phyloP scores from a whole-genome alignment of 2,888 invertebrate species.

The Spodoptera picta region DNA sequence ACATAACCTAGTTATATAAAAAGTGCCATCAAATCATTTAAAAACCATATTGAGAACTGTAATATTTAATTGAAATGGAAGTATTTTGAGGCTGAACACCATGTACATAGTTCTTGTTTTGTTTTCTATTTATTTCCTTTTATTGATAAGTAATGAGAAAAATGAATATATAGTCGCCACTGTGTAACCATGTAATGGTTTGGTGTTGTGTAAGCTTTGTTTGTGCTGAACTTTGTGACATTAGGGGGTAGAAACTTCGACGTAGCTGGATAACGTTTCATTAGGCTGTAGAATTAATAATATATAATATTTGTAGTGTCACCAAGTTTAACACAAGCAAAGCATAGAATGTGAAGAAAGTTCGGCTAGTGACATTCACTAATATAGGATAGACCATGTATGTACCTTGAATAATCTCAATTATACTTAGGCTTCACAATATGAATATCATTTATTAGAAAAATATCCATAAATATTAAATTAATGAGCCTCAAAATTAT shows the following conservation, averaged over 20 bases:
- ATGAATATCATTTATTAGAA: conserved; percentile 49
- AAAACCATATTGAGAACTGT: conserved; percentile 57
- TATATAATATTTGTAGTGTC: background rate
- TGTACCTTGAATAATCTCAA: conserved; percentile 86
- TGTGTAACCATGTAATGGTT: conserved; percentile 76
- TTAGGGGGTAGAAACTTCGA: background rate
- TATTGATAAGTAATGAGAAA: conserved; percentile 60
- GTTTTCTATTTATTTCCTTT: conserved; percentile 79
- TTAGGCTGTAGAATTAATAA: background rate
- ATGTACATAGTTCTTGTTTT: conserved; percentile 77
- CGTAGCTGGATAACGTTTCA: too few species aligned
- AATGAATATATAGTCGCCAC: conserved; percentile 57
- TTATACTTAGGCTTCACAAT: conserved; percentile 61
- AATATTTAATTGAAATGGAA: conserved; percentile 59
- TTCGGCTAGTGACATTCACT: conserved; percentile 76
- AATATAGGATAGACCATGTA: conserved; percentile 67
- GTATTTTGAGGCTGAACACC: conserved; percentile 78
- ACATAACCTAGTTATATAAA: conserved; percentile 55
- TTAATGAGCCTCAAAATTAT: conserved; percentile 62
- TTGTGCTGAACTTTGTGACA: conserved; percentile 27
- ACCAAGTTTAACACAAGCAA: conserved; percentile 18
- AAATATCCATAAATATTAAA: conserved; percentile 38
- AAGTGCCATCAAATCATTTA: conserved; percentile 67
- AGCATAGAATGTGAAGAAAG: conserved; percentile 54
- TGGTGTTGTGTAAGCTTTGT: conserved; percentile 34